Conservation (phyloP, 2,888 invertebrate genomes). For the Beris chalybata region DNA sequence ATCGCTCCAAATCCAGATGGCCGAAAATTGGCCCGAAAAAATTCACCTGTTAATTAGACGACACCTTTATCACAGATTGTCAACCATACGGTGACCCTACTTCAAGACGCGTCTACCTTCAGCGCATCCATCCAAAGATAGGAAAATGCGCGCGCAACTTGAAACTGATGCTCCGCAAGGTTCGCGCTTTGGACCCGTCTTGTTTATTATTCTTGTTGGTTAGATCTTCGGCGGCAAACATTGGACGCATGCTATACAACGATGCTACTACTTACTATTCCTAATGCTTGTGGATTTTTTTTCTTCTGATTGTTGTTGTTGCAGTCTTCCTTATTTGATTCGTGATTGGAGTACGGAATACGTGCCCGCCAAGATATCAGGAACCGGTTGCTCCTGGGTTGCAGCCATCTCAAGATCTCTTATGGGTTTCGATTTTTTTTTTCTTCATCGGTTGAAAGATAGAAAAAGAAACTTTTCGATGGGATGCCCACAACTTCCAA, state of each 20-base stretch:
- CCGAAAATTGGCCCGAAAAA: background rate
- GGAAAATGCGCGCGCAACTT: slow-evolving; percentile 18
- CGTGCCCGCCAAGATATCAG: slow-evolving; percentile 24
- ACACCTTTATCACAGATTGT: slow-evolving; percentile 21
- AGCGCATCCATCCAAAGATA: background rate
- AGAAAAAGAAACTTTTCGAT: slow-evolving; percentile 4
- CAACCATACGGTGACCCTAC: slow-evolving; percentile 30
- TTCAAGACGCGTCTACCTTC: slow-evolving; percentile 1
- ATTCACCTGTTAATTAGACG: slow-evolving; percentile 32
- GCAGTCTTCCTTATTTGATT: slow-evolving; percentile 15
- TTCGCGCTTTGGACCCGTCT: background rate
- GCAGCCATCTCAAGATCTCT: slow-evolving; percentile 22
- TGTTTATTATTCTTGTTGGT: background rate
- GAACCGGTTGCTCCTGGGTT: slow-evolving; percentile 21
- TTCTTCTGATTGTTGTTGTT: slow-evolving; percentile 2
- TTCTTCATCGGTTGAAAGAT: slow-evolving; percentile 12
- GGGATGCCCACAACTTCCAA: slow-evolving; percentile 21
- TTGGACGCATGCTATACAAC: background rate
- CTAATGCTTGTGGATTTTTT: background rate
- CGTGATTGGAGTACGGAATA: slow-evolving; percentile 25
- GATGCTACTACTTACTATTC: slow-evolving; percentile 20
- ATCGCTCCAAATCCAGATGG: slow-evolving; percentile 19
- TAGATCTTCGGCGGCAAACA: no score
- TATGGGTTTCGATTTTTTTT: slow-evolving; percentile 16
- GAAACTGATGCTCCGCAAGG: background rate